Evolutionary conservation across 2,888 invertebrate genomes (phyloP).

Genomic region (Phalera bucephala): DNA sequence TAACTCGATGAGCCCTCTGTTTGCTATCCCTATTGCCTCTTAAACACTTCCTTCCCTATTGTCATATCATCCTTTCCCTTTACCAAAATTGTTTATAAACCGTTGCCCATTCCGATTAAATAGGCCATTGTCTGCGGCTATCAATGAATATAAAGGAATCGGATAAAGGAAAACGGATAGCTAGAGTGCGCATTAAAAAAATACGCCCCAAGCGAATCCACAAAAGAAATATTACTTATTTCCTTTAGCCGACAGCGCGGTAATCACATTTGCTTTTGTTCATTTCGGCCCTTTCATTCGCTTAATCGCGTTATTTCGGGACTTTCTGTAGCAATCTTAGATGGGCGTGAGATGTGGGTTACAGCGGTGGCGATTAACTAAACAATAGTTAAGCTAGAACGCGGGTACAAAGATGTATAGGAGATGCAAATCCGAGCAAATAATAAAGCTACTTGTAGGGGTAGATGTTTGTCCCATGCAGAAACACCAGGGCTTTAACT

Average conservation of each 20-base stretch:
- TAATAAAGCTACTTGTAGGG: too few relatives aligned
- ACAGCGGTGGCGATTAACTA: constrained; percentile 22
- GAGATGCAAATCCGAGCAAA: too few relatives aligned
- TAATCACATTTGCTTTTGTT: constrained; percentile 82
- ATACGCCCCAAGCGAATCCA: constrained; percentile 44
- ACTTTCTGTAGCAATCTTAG: constrained; percentile 59
- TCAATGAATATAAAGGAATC: constrained; percentile 38
- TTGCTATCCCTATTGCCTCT: constrained; percentile 4
- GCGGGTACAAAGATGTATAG: too few relatives aligned
- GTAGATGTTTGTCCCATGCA: too few relatives aligned
- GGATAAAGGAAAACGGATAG: constrained; percentile 38
- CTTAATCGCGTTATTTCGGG: constrained; percentile 81
- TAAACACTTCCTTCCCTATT: constrained; percentile 4
- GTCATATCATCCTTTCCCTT: constrained; percentile 1
- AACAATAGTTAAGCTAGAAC: too few relatives aligned
- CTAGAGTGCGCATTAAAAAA: constrained; percentile 41
- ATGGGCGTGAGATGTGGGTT: constrained; percentile 1
- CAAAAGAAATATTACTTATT: constrained; percentile 79
- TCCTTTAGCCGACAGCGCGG: constrained; percentile 71
- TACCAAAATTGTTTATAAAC: constrained; percentile 22
- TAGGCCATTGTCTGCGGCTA: constrained; percentile 33
- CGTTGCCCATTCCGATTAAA: constrained; percentile 32
- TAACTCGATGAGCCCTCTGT: background rate
- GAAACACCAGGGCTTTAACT: too few relatives aligned
- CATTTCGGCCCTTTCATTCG: constrained; percentile 78